Percentiles rank a stretch among this genome's conserved stretches.
These are phyloP conservation scores for Magallana gigas DNA, from an alignment of 1,140 invertebrate genomes.

Conservation along the genomic window DNA sequence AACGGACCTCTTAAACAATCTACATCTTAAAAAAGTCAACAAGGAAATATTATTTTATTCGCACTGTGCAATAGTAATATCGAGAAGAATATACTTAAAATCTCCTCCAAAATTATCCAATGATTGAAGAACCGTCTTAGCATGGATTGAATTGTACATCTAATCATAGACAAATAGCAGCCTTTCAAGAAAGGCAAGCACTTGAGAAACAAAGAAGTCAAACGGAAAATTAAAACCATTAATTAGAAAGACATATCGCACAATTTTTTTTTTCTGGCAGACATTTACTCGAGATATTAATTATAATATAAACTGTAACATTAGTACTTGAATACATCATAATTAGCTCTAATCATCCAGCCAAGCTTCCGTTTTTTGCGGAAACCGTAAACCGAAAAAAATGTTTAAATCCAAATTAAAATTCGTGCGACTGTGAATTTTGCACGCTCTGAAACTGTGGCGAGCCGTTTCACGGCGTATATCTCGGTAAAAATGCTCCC, in stretches of 20 bases:
- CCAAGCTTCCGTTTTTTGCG: conserved; percentile 16
- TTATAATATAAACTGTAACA: too few species aligned
- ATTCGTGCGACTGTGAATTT: not conserved
- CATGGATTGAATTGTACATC: not conserved
- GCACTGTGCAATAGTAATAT: not conserved
- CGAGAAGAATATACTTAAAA: not conserved
- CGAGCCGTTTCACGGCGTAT: not conserved
- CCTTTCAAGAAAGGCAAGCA: not conserved
- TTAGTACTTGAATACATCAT: too few species aligned
- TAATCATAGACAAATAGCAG: not conserved
- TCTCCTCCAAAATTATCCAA: not conserved
- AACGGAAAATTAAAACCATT: conserved; percentile 29
- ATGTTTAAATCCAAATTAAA: conserved; percentile 16
- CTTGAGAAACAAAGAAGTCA: conserved; percentile 7
- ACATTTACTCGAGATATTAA: too few species aligned
- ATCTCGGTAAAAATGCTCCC: not conserved
- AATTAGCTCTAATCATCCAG: not conserved
- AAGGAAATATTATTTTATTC: conserved; percentile 31
- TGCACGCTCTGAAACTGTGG: not conserved
- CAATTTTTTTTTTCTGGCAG: too few species aligned
- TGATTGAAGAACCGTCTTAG: not conserved
- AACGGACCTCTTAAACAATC: not conserved
- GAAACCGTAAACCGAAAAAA: conserved; percentile 19
- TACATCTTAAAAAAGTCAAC: not conserved
- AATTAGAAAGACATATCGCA: not conserved